These are phyloP conservation scores for Melanotaenia maccullochi DNA, from an alignment of 2,797 vertebrate genomes.

Conservation along the genomic window DNA sequence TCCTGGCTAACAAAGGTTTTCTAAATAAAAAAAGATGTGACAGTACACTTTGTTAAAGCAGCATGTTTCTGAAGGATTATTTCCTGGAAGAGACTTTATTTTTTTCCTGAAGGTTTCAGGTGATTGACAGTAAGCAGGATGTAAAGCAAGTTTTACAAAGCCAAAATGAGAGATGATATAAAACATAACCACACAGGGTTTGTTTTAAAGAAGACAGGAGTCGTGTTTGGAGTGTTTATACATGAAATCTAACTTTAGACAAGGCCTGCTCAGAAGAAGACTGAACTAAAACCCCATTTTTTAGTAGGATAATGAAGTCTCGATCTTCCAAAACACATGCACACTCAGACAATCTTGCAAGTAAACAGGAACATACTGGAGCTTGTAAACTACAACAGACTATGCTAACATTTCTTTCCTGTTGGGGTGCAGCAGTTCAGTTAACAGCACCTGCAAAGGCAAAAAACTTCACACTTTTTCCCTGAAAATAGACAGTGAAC, in stretches of 20 bases:
- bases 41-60: slow-evolving; percentile 66
- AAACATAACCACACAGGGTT: slow-evolving; percentile 7
- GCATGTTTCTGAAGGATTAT: slow-evolving; percentile 63
- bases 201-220: slow-evolving; percentile 8
- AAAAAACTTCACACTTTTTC: slow-evolving; percentile 40
- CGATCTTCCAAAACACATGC: background rate
- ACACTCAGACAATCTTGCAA: background rate
- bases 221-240: background rate
- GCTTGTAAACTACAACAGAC: background rate
- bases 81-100: slow-evolving; percentile 62
- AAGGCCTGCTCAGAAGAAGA: background rate
- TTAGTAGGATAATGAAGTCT: background rate
- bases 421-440: slow-evolving; percentile 32
- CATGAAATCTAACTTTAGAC: slow-evolving; percentile 1
- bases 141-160: slow-evolving; percentile 55
- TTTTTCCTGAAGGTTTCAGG: slow-evolving; percentile 66
- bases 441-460: slow-evolving; percentile 20
- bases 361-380: background rate
- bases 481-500: slow-evolving; percentile 53
- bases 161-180: slow-evolving; percentile 10
- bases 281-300: background rate
- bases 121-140: slow-evolving; percentile 69
- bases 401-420: slow-evolving; percentile 5
- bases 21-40: slow-evolving; percentile 61
- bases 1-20: slow-evolving; percentile 53